These are phyloP conservation scores for Micronisus gabar DNA, from an alignment of 2,113 vertebrate genomes.

Conservation along the genomic window DNA sequence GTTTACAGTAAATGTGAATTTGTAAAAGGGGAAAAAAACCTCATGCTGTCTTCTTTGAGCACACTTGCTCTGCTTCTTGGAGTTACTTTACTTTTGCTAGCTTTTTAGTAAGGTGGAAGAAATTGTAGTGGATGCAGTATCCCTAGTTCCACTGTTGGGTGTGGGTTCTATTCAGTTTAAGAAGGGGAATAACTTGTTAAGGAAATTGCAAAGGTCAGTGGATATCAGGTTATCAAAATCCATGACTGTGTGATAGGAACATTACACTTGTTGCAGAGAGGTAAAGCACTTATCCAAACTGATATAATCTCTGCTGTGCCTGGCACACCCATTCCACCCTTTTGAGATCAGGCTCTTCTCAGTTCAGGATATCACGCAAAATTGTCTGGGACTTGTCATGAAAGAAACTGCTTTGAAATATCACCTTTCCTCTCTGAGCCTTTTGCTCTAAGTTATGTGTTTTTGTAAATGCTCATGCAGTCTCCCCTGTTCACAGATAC, in stretches of 20 bases:
- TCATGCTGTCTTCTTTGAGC: neutral
- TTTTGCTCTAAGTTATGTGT: neutral
- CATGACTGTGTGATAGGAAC: neutral
- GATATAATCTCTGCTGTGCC: neutral
- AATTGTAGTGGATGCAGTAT: neutral
- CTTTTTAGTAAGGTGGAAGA: neutral
- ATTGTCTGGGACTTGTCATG: neutral
- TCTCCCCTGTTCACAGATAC: slow-evolving; percentile 72
- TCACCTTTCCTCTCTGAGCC: neutral
- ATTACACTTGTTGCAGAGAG: neutral
- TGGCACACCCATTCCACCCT: neutral
- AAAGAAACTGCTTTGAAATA: neutral
- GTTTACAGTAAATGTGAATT: neutral
- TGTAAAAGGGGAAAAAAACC: neutral
- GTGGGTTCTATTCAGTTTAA: neutral
- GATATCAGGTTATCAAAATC: neutral
- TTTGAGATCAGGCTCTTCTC: neutral
- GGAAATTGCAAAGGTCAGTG: neutral
- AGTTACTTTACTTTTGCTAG: neutral
- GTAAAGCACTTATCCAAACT: neutral
- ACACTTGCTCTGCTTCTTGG: neutral
- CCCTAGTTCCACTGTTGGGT: neutral
- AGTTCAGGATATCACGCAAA: neutral
- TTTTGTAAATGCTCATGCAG: neutral
- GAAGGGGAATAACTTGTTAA: neutral